Conservation (phyloP, 2,888 invertebrate species). For the Tineola bisselliella region DNA sequence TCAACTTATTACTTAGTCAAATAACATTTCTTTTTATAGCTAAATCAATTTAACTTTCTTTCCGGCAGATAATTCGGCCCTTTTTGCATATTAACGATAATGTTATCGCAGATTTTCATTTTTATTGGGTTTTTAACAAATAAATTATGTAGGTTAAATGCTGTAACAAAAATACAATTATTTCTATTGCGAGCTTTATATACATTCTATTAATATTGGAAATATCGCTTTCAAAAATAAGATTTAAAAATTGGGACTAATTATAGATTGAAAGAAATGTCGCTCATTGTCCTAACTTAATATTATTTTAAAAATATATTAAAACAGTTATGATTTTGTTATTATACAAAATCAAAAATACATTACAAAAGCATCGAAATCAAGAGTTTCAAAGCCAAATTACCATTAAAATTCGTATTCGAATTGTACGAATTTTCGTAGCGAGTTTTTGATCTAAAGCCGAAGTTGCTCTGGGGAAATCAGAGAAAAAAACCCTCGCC, state of each 20-base stretch:
- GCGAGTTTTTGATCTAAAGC: conserved; percentile 19
- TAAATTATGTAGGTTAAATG: background rate
- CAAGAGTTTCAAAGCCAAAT: background rate
- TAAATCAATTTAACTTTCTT: conserved; percentile 3
- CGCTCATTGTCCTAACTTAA: no score
- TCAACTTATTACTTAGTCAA: background rate
- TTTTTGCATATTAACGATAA: background rate
- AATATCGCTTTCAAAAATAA: no score
- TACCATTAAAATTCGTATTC: background rate
- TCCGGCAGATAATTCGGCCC: background rate
- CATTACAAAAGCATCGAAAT: background rate
- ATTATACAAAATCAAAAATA: no score
- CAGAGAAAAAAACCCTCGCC: conserved; percentile 20
- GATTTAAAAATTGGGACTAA: no score
- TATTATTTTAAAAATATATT: no score
- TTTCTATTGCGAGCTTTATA: no score
- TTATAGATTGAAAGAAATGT: no score
- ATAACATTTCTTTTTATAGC: conserved; percentile 8
- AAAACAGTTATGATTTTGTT: no score
- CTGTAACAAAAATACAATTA: no score
- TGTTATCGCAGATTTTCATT: background rate
- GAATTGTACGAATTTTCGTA: background rate
- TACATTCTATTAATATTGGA: no score
- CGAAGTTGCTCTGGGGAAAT: conserved; percentile 34
- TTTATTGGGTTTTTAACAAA: background rate